Base-by-base conservation (phyloP, 2,888 invertebrate species). In the Proisotoma minuta region DNA sequence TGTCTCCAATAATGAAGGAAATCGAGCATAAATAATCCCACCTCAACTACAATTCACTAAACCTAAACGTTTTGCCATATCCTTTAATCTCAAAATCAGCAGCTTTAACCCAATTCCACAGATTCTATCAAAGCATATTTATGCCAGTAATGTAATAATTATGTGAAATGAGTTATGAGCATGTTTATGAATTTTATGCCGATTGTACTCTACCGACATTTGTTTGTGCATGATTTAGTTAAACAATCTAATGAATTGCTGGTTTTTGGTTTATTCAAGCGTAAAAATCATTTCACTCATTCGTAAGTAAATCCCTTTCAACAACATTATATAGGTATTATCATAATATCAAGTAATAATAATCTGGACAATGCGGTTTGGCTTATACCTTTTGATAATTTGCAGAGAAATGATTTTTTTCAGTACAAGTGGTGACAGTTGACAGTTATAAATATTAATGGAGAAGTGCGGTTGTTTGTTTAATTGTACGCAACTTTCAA, bases 1-100 rank as follows among this genome's bases (percentile, higher is more conserved):
- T 69, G 69, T 69, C 66, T 66, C 60, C 40, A 63, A 65, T 62
- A 67, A 67, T 62, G 53, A 65, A 63, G 61, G 64, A 69, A 69
- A 69, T 69, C 66, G 65, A 69, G 65, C 63, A 60, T 40, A 63
- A 56, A 49, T 64, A 65, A 69, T 10, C n/a, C n/a, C n/a, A n/a
- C n/a, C n/a, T n/a, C n/a, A n/a, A n/a, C n/a, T n/a, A n/a, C n/a
- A n/a, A n/a, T n/a, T n/a, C n/a, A n/a, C n/a, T n/a, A n/a, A n/a
- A n/a, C n/a, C n/a, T n/a, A n/a, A n/a, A n/a, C n/a, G n/a, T n/a
- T n/a, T n/a, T n/a, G n/a, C n/a, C n/a, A n/a, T n/a, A n/a, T n/a
- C n/a, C n/a, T n/a, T n/a, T n/a, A n/a, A n/a, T n/a, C n/a, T n/a
- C n/a, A n/a, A n/a, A n/a, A n/a, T n/a, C n/a, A n/a, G n/a, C n/a